Base-by-base conservation (phyloP, 1,140 invertebrate genomes). In the Drosophila carrolli region DNA sequence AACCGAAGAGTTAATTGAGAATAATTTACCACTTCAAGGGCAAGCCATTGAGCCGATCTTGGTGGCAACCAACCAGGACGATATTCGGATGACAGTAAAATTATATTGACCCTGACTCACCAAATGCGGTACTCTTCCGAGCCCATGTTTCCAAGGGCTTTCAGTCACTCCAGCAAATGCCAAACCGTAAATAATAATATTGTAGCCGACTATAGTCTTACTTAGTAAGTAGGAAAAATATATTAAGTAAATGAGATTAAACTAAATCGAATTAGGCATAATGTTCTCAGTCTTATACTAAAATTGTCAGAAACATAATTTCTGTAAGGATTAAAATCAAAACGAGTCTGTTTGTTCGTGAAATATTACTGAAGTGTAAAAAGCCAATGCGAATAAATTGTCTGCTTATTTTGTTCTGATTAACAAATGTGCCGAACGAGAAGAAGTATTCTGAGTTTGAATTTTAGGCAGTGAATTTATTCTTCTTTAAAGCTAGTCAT, bases 41-140 rank as follows among this genome's bases (percentile, higher is more conserved):
- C 29, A 14, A 5, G n/a, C n/a, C n/a, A 32, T n/a, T 11, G 19
- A 47, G 41, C 50, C 44, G 44, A 65, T 67, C 61, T 19, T n/a
- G 11, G 14, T 0, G 2, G 29, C 23, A 47, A 7, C 16, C 38
- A 16, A 44, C 29, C 61, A 16, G 6, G 5, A 65, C 14, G 4
- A 32, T 47, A 65, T 65, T 65, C 62, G 60, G 27, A 66, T 55
- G 37, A 61, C 54, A 55, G 46, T 60, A 41, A 82, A 74, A 56
- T 82, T 82, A 74, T 68, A 68, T 65, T 51, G 44, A 50, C 60
- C 19, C 35, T 62, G 60, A 43, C 37, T 43, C 29, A 8, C 6
- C 29, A 8, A 38, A 4, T 43, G 13, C 29, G 14, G 27, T 19
- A 7, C 16, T 13, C 7, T 1, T 2, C 9, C n/a, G 8, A 16